Percentiles rank a stretch among this genome's conserved stretches.
phyloP scores from a whole-genome alignment of 2,888 invertebrate species.

The Hirtodrosophila histrioides region DNA sequence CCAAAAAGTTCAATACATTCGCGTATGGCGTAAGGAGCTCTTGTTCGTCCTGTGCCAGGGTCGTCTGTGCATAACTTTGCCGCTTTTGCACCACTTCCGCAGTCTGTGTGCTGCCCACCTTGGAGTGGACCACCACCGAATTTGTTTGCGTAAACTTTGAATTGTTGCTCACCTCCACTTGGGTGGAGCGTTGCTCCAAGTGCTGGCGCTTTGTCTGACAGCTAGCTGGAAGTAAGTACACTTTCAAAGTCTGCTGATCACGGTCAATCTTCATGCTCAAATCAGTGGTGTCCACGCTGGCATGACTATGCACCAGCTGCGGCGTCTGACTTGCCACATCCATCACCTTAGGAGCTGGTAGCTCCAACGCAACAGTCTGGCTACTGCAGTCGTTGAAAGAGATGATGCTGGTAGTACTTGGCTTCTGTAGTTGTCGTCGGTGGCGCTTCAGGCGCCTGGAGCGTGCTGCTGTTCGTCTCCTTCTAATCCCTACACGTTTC shows the following conservation, averaged over 20 bases:
- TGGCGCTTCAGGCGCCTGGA: neutral
- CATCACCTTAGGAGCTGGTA: neutral
- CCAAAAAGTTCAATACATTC: neutral
- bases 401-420: neutral
- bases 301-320: neutral
- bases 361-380: neutral
- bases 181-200: slow-evolving; percentile 23
- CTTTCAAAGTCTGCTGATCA: slow-evolving; percentile 46
- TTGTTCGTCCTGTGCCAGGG: neutral
- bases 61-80: slow-evolving; percentile 40
- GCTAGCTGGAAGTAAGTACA: neutral
- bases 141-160: slow-evolving; percentile 22
- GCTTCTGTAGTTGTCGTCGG: neutral
- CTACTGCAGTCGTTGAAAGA: neutral
- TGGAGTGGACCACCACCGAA: neutral
- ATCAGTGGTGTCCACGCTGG: slow-evolving; percentile 41
- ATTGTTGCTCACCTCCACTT: slow-evolving; percentile 16
- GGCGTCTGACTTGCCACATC: slow-evolving; percentile 6
- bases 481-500: slow-evolving; percentile 1
- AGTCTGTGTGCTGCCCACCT: slow-evolving; percentile 27
- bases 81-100: neutral
- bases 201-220: slow-evolving; percentile 22
- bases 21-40: slow-evolving; percentile 16
- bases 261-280: neutral
- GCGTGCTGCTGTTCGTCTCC: neutral